Percentiles rank a stretch among this genome's conserved stretches.
These are phyloP conservation scores for Penaeus chinensis DNA, from an alignment of 1,140 invertebrate species.

Conservation along the genomic window DNA sequence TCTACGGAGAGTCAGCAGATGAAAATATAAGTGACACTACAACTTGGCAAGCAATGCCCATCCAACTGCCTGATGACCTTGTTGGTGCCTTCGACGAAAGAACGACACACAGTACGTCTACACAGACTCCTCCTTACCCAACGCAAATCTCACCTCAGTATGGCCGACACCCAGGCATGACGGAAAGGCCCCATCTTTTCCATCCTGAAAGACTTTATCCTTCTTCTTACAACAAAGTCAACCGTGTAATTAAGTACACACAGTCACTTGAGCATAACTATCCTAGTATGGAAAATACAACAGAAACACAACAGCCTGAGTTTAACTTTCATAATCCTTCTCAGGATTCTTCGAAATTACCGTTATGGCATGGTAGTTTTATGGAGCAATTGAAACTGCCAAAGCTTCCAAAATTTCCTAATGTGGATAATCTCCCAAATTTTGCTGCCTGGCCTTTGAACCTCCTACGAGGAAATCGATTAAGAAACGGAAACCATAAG, in stretches of 20 bases:
- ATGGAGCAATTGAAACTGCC: not conserved
- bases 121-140: not conserved
- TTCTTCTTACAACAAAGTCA: no score
- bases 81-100: slow-evolving; percentile 4
- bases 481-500: no score
- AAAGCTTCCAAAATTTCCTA: slow-evolving; percentile 3
- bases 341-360: not conserved
- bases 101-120: not conserved
- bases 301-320: no score
- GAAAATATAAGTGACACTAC: not conserved
- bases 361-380: slow-evolving; percentile 1
- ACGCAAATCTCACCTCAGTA: slow-evolving; percentile 32
- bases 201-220: slow-evolving; percentile 32
- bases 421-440: no score
- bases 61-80: slow-evolving; percentile 45
- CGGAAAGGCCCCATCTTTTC: slow-evolving; percentile 26
- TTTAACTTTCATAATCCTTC: no score
- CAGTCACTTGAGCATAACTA: no score
- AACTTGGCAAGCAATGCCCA: slow-evolving; percentile 43
- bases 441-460: no score
- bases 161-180: slow-evolving; percentile 30
- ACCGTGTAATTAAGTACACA: no score
- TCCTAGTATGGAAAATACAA: no score
- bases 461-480: no score
- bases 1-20: slow-evolving; percentile 11